Evolutionary conservation across 2,113 vertebrate genomes (phyloP).

Genomic region (Perca fluviatilis): DNA sequence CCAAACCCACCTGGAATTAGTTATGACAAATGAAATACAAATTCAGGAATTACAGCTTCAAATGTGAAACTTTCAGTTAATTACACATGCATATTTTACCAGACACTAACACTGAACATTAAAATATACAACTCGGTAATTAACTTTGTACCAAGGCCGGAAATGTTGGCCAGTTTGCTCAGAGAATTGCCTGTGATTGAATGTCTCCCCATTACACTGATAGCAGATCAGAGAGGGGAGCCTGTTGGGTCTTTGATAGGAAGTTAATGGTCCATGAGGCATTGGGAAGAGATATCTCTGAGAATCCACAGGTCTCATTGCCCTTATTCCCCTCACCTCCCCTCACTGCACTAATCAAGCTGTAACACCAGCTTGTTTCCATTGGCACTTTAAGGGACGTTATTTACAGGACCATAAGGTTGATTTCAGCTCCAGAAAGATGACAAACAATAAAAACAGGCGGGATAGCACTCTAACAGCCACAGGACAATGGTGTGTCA

Average conservation of each 20-base stretch:
- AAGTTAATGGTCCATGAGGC: slow-evolving; percentile 84
- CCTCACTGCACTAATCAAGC: slow-evolving; percentile 65
- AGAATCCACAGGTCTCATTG: slow-evolving; percentile 85
- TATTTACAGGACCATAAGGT: slow-evolving; percentile 88
- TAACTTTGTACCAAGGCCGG: slow-evolving; percentile 25
- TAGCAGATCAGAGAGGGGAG: slow-evolving; percentile 76
- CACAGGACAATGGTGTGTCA: slow-evolving; percentile 85
- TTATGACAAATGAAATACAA: not conserved
- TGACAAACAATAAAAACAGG: slow-evolving; percentile 93
- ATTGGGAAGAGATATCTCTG: slow-evolving; percentile 82
- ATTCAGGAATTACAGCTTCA: not conserved
- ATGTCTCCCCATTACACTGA: slow-evolving; percentile 80
- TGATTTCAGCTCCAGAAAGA: slow-evolving; percentile 89
- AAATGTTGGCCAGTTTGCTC: slow-evolving; percentile 27
- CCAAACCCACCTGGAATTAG: slow-evolving; percentile 26
- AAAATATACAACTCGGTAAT: slow-evolving; percentile 2
- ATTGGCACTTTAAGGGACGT: slow-evolving; percentile 90
- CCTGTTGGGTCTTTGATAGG: slow-evolving; percentile 86
- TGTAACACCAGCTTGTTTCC: slow-evolving; percentile 71
- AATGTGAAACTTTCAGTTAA: not conserved
- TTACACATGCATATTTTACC: not conserved
- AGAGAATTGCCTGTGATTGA: slow-evolving; percentile 59
- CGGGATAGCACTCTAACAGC: slow-evolving; percentile 86
- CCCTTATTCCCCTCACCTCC: slow-evolving; percentile 71
- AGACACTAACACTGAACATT: slow-evolving; percentile 2